Evolutionary conservation across 2,797 vertebrate species (phyloP), one percentile per base, ranked within the genome.

Genomic region (Micropoecilia bifurca): DNA sequence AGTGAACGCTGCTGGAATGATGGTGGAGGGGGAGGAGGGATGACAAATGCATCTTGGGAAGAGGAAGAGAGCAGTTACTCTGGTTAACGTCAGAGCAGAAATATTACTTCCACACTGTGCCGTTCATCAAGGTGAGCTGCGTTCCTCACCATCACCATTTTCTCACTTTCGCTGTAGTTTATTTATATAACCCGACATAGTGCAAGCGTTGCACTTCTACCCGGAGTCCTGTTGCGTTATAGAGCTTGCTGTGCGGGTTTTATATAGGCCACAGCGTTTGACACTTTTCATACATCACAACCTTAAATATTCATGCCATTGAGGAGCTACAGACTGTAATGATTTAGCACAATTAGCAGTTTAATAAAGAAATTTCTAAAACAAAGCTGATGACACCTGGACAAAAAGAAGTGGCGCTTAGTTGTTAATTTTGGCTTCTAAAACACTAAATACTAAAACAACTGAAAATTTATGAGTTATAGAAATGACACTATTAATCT

Each of bases 21-120:
- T 57, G 86, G 80, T 79, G 87, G 80, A 61, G 53, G 69, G 59
- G 73, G 46, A 2, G 16, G 30, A 30, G 14, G 9, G 45, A 55
- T 81, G 80, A 85, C 48, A 84, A 88, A 89, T 76, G 41, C 77
- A 81, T 83, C 39, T 18, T 8, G 36, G 79, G 79, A 73, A 74
- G n/a, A 28, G 46, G 76, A 81, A 66, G 55, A 76, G 41, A 78
- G 50, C 18, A 14, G 69, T 68, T 83, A 77, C 78, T 80, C 25
- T 55, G 61, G 74, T 77, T 71, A 79, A 81, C 69, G n/a, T 79
- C 50, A 61, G 74, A 73, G 61, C 13, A 82, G 73, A 81, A 83
- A 71, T 73, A 71, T 79, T 18, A 57, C 78, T 75, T 77, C 73
- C 30, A 74, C 69, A 73, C 43, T 6, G 4, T 20, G 33, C 63